A percentile compares a stretch with the other conserved stretches of the same genome.
These are phyloP conservation scores for Diphyllodes magnificus DNA, from an alignment of 2,113 vertebrate species.

Conservation along the genomic window DNA sequence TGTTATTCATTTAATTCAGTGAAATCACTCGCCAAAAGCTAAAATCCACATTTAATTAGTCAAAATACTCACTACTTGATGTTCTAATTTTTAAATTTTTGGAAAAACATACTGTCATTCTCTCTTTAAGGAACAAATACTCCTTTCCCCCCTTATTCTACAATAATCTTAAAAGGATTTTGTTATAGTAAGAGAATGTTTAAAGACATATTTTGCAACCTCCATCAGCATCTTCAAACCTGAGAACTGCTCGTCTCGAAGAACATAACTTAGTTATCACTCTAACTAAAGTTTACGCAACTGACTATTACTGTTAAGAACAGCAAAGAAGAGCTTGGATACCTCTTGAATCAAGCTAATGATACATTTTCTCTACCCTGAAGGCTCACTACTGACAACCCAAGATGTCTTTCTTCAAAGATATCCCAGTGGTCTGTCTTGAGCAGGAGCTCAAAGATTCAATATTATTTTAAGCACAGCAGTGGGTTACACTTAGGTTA, in stretches of 20 bases:
- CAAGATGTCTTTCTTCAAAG: background rate
- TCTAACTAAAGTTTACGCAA: background rate
- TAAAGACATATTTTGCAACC: background rate
- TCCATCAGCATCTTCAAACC: background rate
- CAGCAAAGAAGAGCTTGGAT: background rate
- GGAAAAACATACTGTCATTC: background rate
- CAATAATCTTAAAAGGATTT: background rate
- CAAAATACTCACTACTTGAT: background rate
- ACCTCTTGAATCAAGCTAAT: background rate
- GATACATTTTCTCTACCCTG: background rate
- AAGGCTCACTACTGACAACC: background rate
- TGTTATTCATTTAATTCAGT: background rate
- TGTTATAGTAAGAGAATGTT: background rate
- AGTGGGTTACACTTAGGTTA: background rate
- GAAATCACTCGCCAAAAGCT: background rate
- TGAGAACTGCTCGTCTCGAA: background rate
- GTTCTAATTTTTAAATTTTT: background rate
- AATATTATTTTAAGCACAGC: background rate
- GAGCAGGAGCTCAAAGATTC: background rate
- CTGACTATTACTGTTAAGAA: background rate
- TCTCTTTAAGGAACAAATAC: background rate
- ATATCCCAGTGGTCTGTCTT: background rate
- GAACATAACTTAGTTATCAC: background rate
- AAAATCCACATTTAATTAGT: background rate
- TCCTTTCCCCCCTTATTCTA: background rate